Evolutionary conservation across 2,113 vertebrate genomes (phyloP), one percentile per base, ranked within the genome.

Genomic region (Leptodactylus fuscus): DNA sequence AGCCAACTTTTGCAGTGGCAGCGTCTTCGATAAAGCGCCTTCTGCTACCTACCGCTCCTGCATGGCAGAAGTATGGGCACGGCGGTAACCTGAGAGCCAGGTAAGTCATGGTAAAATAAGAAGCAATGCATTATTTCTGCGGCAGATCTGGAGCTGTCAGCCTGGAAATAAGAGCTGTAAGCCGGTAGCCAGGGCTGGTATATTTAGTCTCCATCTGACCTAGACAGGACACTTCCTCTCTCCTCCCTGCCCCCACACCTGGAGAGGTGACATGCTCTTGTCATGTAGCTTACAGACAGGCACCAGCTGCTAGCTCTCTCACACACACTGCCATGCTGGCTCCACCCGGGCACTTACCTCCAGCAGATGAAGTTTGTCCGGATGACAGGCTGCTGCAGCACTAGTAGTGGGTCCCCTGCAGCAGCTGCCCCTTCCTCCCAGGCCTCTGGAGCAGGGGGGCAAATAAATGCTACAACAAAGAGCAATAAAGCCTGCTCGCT

Each of bases 391-490:
- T 16, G 75, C 84, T 16, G 75, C 84, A 34, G 48, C 36, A 48
- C 46, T 13, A 2, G 5, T n/a, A n/a, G 41, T 9, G 36, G 71
- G n/a, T 53, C 36, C 24, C 82, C 51, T 51, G 60, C 58, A 55
- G 76, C 85, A 36, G 49, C 38, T 76, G 73, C 49, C 77, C 65
- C 65, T 86, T 67, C 29, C 67, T 58, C 10, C 11, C 65, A 60
- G 74, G 62, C 85, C 85, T 81, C 38, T 27, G 76, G 24, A 22
- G 46, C 84, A 60, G 67, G 24, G 53, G 44, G 60, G 85, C 18
- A 44, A 81, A 86, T 74, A 81, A 81, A 38, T 51, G 80, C 32
- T 79, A 71, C 75, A 84, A 87, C 87, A 87, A 87, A 87, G 87
- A 81, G 87, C 82, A 87, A 87, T 87, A 85, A 87, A 74, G 36